Base-by-base conservation (phyloP, 2,888 invertebrate genomes). In the Clanis bilineata region DNA sequence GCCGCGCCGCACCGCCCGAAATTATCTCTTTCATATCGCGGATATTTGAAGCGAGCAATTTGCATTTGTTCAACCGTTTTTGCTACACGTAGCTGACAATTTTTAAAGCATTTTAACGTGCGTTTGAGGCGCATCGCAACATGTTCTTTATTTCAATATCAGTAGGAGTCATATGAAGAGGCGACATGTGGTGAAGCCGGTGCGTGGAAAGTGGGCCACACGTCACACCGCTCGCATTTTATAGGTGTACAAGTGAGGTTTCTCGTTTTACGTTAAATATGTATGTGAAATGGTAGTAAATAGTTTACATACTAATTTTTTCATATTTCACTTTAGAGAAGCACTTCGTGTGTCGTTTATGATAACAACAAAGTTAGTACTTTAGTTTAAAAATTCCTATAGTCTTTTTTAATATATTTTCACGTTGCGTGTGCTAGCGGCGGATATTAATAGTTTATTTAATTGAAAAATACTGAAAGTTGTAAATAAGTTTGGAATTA, bases 221-320 rank as follows among this genome's bases (percentile, higher is more conserved):
- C 89, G 89, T 91, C 87, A 91, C 90, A 90, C 84, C 83, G 80
- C 76, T 77, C 84, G 90, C 87, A 82, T 88, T 90, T 88, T 87
- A 88, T 88, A 85, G 82, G 77, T 80, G 77, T 51, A 51, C 83
- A 81, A 71, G 82, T 65, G 79, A 83, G 81, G 84, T 83, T 88
- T 85, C 82, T 83, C 81, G 79, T 83, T 80, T 77, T 76, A 79
- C 74, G 72, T 75, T 64, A 70, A 72, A 70, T 70, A 71, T 62
- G 62, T 62, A 71, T 67, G 66, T 66, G 68, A 68, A 64, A 66
- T 67, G 57, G 63, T 51, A 68, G 64, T 65, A 62, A 66, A 68
- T 58, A 55, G 41, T 41, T 18, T 41, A 41, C 41, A 41, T 18
- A 18, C 63, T 21, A 4, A 38, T 47, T 47, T 58, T 47, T 23